phyloP scores from a whole-genome alignment of 2,888 invertebrate genomes.

The Rugalucina vietnamica region DNA sequence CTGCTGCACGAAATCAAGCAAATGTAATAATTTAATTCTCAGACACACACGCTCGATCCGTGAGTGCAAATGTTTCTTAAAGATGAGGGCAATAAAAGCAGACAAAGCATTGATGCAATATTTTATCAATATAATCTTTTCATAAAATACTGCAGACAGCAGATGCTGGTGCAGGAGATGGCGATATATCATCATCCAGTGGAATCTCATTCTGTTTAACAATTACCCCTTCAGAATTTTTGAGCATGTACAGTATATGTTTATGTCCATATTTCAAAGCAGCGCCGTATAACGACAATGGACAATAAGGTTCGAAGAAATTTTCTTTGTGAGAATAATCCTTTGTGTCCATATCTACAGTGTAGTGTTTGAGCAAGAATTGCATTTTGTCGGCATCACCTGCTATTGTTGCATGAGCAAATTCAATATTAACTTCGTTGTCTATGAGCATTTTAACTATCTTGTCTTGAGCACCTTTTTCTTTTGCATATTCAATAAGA shows the following conservation, averaged over 20 bases:
- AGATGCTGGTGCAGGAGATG: background rate
- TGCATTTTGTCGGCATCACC: conserved; percentile 79
- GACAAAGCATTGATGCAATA: too few species aligned
- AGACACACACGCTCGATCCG: too few species aligned
- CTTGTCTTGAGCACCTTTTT: conserved; percentile 67
- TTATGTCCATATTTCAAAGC: conserved; percentile 79
- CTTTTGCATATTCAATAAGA: conserved; percentile 76
- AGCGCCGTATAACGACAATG: conserved; percentile 76
- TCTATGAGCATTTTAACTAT: conserved; percentile 73
- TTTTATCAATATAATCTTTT: too few species aligned
- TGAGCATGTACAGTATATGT: conserved; percentile 74
- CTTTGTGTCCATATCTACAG: conserved; percentile 73
- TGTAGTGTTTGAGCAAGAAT: conserved; percentile 72
- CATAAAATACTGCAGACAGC: background rate
- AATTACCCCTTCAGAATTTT: conserved; percentile 32
- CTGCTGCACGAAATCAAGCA: too few species aligned
- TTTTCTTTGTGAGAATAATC: conserved; percentile 78
- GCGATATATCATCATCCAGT: background rate
- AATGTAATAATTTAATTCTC: too few species aligned
- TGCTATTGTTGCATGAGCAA: conserved; percentile 82
- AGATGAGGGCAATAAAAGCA: too few species aligned
- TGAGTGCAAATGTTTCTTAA: too few species aligned
- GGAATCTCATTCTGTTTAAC: background rate
- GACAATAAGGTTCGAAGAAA: conserved; percentile 73
- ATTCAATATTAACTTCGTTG: conserved; percentile 77